These are phyloP conservation scores for Venusia cambrica DNA, from an alignment of 2,888 invertebrate species.

Conservation along the genomic window DNA sequence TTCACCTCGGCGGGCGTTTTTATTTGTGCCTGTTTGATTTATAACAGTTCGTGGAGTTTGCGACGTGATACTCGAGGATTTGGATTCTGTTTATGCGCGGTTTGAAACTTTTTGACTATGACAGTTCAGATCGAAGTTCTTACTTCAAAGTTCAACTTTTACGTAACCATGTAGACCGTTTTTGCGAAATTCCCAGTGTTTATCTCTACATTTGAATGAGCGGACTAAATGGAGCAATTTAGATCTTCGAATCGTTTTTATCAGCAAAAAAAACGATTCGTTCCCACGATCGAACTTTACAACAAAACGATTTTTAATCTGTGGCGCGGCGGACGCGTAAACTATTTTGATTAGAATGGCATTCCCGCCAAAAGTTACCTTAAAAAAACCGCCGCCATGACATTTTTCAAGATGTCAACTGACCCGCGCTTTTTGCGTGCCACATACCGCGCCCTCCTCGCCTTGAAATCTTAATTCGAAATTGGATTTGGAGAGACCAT, in stretches of 20 bases:
- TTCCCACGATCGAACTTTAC: slow-evolving; percentile 57
- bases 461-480: slow-evolving; percentile 75
- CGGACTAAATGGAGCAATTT: slow-evolving; percentile 24
- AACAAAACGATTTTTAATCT: slow-evolving; percentile 48
- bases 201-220: slow-evolving; percentile 17
- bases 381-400: slow-evolving; percentile 59
- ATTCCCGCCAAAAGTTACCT: slow-evolving; percentile 65
- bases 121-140: slow-evolving; percentile 21
- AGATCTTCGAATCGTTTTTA: slow-evolving; percentile 19
- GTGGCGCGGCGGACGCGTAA: slow-evolving; percentile 59
- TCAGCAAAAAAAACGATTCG: slow-evolving; percentile 44
- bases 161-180: slow-evolving; percentile 10
- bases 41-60: slow-evolving; percentile 59
- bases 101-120: slow-evolving; percentile 17
- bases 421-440: slow-evolving; percentile 61
- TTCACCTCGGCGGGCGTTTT: slow-evolving; percentile 72
- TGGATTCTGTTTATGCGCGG: slow-evolving; percentile 24
- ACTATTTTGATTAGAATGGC: slow-evolving; percentile 81
- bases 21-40: slow-evolving; percentile 78
- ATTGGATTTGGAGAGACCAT: slow-evolving; percentile 39
- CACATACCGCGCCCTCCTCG: slow-evolving; percentile 58
- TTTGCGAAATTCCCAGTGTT: slow-evolving; percentile 10
- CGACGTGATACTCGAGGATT: slow-evolving; percentile 31
- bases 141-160: slow-evolving; percentile 9
- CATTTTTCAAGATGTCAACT: slow-evolving; percentile 74